Base-by-base conservation (phyloP, 2,888 invertebrate species). In the Oligia strigilis region DNA sequence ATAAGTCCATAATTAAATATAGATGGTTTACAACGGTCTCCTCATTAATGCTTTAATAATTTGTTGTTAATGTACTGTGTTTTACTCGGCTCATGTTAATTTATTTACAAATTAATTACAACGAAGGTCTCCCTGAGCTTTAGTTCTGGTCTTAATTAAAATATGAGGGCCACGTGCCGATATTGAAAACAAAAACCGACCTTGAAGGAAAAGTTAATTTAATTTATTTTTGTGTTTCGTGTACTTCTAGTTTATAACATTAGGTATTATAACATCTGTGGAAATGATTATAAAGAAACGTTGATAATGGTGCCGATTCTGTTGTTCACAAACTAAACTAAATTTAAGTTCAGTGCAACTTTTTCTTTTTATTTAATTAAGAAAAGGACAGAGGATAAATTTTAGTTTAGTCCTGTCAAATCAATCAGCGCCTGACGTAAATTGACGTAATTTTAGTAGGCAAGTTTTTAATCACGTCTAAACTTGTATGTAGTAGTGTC, bases 41-140 rank as follows among this genome's bases (percentile, higher is more conserved):
- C 80, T 85, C 75, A 85, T 87, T 81, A 87, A 85, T 80, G 79
- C 80, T 85, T 82, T 81, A 85, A 85, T 85, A 85, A 78, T 85
- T 82, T 80, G 74, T 80, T 69, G 77, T 88, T 78, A 84, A 84
- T 83, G 73, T 82, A 80, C 82, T 69, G 75, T 70, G 80, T 77
- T 87, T 77, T 55, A 52, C 74, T 80, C 65, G 72, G 70, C 66
- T 75, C 14, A 64, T 76, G 58, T 81, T 86, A 74, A 86, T 82
- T 87, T 89, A 89, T 89, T 88, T 86, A 88, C 77, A 81, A 84
- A 88, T 87, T 87, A 86, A 88, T 88, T 88, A 86, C 81, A 70
- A 55, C 46, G 72, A 85, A 85, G 82, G 84, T 81, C 71, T 80
- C 71, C 72, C 81, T 52, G 65, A 78, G 88, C 80, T 86, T 84